phyloP scores from a whole-genome alignment of 2,888 invertebrate genomes.

The Cataglyphis rosenhaueri region DNA sequence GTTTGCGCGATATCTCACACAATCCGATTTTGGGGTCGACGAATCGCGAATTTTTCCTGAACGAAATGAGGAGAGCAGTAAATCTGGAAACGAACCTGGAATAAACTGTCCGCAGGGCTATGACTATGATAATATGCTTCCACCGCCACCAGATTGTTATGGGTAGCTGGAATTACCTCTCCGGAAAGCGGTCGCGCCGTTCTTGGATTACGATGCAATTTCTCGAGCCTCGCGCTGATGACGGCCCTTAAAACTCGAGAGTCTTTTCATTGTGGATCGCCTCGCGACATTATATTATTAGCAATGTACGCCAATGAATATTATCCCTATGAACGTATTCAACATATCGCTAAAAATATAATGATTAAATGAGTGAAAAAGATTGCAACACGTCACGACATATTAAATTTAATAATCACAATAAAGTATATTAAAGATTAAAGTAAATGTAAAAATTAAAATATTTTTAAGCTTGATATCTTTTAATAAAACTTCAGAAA shows the following conservation, averaged over 20 bases:
- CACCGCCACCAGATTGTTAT: conserved; percentile 73
- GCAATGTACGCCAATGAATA: conserved; percentile 61
- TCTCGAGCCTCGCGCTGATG: conserved; percentile 70
- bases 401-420: background rate
- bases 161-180: conserved; percentile 76
- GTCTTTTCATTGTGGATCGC: conserved; percentile 48
- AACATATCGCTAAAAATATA: conserved; percentile 10
- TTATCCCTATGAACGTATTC: background rate
- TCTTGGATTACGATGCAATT: conserved; percentile 79
- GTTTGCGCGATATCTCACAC: conserved; percentile 8
- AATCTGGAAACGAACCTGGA: conserved; percentile 82
- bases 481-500: background rate
- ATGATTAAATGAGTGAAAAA: background rate
- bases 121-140: conserved; percentile 79
- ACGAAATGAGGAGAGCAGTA: conserved; percentile 73
- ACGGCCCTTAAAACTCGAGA: conserved; percentile 66
- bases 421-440: background rate
- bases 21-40: conserved; percentile 67
- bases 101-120: conserved; percentile 80
- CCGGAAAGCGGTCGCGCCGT: conserved; percentile 72
- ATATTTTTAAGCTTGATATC: background rate
- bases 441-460: background rate
- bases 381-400: background rate
- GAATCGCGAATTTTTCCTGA: conserved; percentile 74
- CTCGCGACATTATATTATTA: conserved; percentile 59